Evolutionary conservation across 2,113 vertebrate genomes (phyloP).

Genomic region (Chaetodon trifascialis): DNA sequence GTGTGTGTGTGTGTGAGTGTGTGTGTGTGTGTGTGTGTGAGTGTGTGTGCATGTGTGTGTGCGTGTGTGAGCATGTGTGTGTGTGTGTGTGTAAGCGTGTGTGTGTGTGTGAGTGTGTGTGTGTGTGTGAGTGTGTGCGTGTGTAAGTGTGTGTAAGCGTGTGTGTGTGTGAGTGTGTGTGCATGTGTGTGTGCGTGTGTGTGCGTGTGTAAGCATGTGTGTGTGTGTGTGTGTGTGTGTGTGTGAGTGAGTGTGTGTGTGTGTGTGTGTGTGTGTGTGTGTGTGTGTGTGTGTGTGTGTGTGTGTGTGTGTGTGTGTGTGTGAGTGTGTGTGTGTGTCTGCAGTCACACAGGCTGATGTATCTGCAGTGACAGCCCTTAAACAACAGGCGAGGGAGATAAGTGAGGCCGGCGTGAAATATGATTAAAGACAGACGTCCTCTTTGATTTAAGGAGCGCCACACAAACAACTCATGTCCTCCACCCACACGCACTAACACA

Average conservation of each 20-base stretch:
- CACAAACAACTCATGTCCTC: slow-evolving; percentile 70
- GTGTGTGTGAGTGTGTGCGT: not conserved
- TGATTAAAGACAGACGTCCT: slow-evolving; percentile 74
- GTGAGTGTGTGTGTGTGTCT: slow-evolving; percentile 8
- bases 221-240: too few species aligned
- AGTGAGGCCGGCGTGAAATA: slow-evolving; percentile 76
- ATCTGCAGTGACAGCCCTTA: slow-evolving; percentile 71
- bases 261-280: not conserved
- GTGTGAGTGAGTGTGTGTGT: not conserved
- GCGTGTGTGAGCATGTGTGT: too few species aligned
- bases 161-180: too few species aligned
- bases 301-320: not conserved
- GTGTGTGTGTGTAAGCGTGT: too few species aligned
- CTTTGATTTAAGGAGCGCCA: slow-evolving; percentile 74
- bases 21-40: not conserved
- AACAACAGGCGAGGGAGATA: slow-evolving; percentile 72
- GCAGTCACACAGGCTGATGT: slow-evolving; percentile 50
- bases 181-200: too few species aligned
- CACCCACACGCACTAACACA: slow-evolving; percentile 19
- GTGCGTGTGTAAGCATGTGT: too few species aligned
- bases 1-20: not conserved
- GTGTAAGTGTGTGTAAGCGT: not conserved
- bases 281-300: too few species aligned
- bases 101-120: too few species aligned
- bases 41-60: too few species aligned